Percentiles rank a stretch among this genome's conserved stretches.
Evolutionary conservation across 1,140 invertebrate species (phyloP).

Genomic region (Delia radicum): DNA sequence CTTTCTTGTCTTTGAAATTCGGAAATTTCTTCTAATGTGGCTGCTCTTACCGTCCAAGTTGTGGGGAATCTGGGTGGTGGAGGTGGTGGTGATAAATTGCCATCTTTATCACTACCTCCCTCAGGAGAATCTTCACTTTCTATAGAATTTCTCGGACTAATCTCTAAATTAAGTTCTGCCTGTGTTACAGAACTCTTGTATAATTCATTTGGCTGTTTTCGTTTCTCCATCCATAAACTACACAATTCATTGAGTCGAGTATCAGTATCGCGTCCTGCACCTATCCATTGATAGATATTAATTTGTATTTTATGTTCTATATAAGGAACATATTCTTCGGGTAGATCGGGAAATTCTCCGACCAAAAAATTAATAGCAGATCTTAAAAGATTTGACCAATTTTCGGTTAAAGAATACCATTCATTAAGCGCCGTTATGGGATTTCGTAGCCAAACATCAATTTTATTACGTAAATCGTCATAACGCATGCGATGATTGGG

Average conservation of each 20-base stretch:
- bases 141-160: not conserved
- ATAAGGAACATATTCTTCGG: conserved; percentile 90
- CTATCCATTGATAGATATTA: conserved; percentile 90
- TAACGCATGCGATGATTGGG: conserved; percentile 76
- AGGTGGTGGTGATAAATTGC: conserved; percentile 49
- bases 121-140: conserved; percentile 14
- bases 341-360: conserved; percentile 78
- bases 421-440: conserved; percentile 79
- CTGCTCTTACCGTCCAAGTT: conserved; percentile 77
- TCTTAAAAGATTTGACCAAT: conserved; percentile 77
- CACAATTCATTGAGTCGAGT: conserved; percentile 73
- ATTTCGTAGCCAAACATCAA: conserved; percentile 78
- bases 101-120: not conserved
- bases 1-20: conserved; percentile 73
- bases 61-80: conserved; percentile 69
- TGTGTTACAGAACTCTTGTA: not conserved
- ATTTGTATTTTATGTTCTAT: conserved; percentile 80
- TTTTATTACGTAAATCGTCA: conserved; percentile 71
- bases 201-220: not conserved
- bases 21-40: conserved; percentile 73
- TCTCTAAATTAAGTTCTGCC: not conserved
- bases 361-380: conserved; percentile 84
- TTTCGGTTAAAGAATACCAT: conserved; percentile 71
- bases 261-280: conserved; percentile 89
- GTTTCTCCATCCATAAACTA: conserved; percentile 68